Evolutionary conservation across 2,113 vertebrate species (phyloP).

Genomic region (Percina caprodes): DNA sequence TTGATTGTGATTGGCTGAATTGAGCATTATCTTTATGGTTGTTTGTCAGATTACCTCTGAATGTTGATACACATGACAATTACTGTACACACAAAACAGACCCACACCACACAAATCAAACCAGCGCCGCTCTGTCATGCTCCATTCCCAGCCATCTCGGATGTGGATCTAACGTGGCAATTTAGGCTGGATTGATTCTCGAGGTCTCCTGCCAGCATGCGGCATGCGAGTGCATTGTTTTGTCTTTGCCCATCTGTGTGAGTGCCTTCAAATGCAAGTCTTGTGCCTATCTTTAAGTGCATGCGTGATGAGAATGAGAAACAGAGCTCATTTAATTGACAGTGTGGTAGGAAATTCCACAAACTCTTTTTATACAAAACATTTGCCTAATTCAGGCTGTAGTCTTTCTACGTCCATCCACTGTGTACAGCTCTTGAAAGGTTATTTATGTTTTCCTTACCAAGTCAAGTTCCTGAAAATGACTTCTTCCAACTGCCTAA

Average conservation of each 20-base stretch:
- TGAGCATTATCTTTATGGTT: constrained; percentile 22
- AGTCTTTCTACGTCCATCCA: neutral
- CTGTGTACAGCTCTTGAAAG: constrained; percentile 25
- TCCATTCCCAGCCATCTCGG: constrained; percentile 46
- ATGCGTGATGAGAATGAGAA: constrained; percentile 52
- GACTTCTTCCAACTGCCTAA: constrained; percentile 48
- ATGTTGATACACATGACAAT: constrained; percentile 47
- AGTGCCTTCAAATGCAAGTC: neutral
- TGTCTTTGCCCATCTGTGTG: neutral
- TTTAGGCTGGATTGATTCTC: constrained; percentile 35
- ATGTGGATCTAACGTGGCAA: constrained; percentile 53
- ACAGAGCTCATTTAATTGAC: constrained; percentile 44
- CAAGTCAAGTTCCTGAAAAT: constrained; percentile 64
- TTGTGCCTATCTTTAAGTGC: neutral
- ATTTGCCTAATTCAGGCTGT: constrained; percentile 46
- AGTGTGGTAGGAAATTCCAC: constrained; percentile 37
- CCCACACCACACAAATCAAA: constrained; percentile 54
- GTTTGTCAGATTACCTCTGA: constrained; percentile 58
- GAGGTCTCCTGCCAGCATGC: constrained; percentile 23
- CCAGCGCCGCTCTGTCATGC: constrained; percentile 44
- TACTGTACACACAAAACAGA: constrained; percentile 39
- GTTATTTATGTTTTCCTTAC: constrained; percentile 64
- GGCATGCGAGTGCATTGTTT: neutral
- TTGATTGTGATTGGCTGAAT: constrained; percentile 13
- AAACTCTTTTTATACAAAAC: constrained; percentile 33